Conservation (phyloP, 2,888 invertebrate genomes). For the Alentia gelatinosa region DNA sequence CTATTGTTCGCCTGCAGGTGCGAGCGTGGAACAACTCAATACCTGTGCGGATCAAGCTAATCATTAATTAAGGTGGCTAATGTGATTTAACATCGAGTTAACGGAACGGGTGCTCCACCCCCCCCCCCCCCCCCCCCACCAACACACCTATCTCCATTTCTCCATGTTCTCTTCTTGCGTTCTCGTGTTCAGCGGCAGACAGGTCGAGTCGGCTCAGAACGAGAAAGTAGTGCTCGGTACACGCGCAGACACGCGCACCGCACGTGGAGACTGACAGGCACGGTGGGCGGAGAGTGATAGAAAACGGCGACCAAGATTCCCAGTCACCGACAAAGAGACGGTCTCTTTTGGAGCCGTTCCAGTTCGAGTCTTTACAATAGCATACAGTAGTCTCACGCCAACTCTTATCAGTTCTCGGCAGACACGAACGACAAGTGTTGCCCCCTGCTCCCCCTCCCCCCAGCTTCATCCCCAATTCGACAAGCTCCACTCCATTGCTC, state of each 20-base stretch:
- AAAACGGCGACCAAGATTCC: neutral
- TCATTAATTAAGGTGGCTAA: neutral
- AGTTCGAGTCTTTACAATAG: conserved; percentile 3
- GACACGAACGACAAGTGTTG: neutral
- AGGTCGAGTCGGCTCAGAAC: neutral
- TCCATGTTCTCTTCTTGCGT: neutral
- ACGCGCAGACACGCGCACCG: neutral
- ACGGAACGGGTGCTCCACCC: neutral
- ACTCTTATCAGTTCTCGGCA: neutral
- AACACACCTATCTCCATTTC: neutral
- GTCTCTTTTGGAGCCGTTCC: neutral
- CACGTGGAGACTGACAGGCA: neutral
- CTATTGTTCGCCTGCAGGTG: neutral
- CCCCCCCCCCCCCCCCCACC: neutral
- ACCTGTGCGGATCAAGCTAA: neutral
- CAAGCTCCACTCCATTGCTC: neutral
- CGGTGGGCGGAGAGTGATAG: neutral
- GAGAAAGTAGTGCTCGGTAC: neutral
- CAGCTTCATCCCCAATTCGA: neutral
- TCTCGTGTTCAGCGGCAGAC: neutral
- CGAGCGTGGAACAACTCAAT: neutral
- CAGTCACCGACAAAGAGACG: conserved; percentile 11
- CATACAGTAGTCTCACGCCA: conserved; percentile 1
- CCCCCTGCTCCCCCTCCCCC: neutral
- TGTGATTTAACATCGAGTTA: neutral